Conservation (phyloP, 2,888 invertebrate species). For the Drosophila niveifrons region DNA sequence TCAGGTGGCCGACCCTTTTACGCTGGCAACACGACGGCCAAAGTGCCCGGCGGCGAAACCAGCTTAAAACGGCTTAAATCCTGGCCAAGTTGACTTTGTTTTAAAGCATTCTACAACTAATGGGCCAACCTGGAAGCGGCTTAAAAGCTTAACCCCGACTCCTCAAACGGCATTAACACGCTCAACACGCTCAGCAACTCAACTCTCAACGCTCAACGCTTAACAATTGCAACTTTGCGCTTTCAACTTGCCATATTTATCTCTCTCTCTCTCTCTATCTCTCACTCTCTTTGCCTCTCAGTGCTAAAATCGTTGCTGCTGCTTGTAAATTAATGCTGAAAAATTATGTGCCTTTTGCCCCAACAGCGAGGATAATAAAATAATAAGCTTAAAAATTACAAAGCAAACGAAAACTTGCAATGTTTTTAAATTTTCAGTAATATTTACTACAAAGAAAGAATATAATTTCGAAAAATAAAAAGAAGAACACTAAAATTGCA, state of each 20-base stretch:
- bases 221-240: conserved; percentile 42
- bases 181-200: conserved; percentile 9
- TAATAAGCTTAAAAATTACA: conserved; percentile 8
- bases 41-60: conserved; percentile 28
- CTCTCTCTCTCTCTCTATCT: conserved; percentile 11
- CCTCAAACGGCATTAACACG: conserved; percentile 19
- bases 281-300: not conserved
- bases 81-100: conserved; percentile 43
- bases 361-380: conserved; percentile 6
- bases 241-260: conserved; percentile 28
- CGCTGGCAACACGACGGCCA: not conserved
- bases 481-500: not conserved
- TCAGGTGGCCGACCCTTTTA: not conserved
- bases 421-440: too few species aligned
- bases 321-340: conserved; percentile 18
- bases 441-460: too few species aligned
- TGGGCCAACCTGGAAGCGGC: conserved; percentile 42
- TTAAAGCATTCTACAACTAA: conserved; percentile 38
- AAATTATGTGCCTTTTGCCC: conserved; percentile 12
- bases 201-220: conserved; percentile 9
- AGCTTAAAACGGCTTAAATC: conserved; percentile 51
- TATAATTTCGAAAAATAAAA: not conserved
- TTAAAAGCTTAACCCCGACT: conserved; percentile 43
- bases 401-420: not conserved
- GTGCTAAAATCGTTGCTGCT: conserved; percentile 15